Conservation (phyloP, 2,113 vertebrate genomes). For the Brienomyrus brachyistius region DNA sequence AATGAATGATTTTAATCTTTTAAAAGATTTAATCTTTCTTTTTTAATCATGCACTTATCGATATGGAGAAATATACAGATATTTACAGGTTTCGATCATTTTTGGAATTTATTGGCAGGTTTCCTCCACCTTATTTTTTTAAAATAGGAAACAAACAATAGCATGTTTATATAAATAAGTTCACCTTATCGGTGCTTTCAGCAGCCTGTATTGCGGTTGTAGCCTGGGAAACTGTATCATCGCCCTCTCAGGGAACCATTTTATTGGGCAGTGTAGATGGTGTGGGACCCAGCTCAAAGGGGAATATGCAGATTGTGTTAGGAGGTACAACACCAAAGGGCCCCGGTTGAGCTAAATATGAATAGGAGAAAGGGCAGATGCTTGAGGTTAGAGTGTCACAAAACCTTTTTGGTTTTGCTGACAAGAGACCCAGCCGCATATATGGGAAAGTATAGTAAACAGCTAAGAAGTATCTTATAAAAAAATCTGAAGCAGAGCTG, state of each 20-base stretch:
- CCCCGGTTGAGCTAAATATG: neutral
- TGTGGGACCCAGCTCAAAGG: neutral
- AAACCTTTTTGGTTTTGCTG: neutral
- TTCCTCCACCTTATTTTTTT: neutral
- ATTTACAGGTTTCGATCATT: too few species aligned
- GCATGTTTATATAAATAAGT: neutral
- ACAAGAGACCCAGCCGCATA: neutral
- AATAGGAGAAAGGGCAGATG: neutral
- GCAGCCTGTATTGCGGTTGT: neutral
- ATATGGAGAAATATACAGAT: neutral
- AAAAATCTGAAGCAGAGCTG: neutral
- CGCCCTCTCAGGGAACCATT: neutral
- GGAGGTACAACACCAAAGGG: neutral
- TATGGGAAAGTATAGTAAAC: neutral
- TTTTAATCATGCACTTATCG: neutral
- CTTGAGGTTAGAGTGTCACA: neutral
- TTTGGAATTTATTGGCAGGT: neutral
- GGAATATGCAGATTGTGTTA: neutral
- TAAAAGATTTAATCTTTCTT: neutral
- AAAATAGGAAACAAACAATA: neutral
- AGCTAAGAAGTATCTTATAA: neutral
- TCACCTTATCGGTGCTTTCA: neutral
- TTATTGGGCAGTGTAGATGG: neutral
- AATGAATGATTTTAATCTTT: neutral
- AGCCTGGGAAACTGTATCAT: neutral